A percentile compares a stretch with the other conserved stretches of the same genome.
phyloP scores from a whole-genome alignment of 1,140 invertebrate species.

The Goniozus legneri region DNA sequence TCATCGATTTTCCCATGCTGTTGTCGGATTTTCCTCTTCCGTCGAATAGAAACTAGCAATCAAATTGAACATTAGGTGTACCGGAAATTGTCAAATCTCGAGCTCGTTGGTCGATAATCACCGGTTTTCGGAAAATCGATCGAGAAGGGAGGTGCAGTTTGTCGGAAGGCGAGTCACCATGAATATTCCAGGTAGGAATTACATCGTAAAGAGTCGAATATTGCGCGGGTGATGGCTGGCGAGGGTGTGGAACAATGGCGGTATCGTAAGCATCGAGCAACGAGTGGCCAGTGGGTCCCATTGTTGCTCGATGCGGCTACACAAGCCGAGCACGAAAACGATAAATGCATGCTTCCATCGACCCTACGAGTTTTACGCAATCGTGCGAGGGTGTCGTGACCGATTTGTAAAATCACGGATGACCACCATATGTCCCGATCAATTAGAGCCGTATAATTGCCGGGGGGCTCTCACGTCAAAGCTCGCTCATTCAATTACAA shows the following conservation, averaged over 20 bases:
- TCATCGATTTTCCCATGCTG: neutral
- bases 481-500: too few species aligned
- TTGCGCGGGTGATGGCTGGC: slow-evolving; percentile 26
- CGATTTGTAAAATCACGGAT: slow-evolving; percentile 32
- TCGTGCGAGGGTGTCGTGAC: slow-evolving; percentile 20
- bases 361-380: too few species aligned
- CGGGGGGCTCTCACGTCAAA: too few species aligned
- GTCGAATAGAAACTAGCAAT: neutral
- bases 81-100: too few species aligned
- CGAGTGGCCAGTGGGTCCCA: slow-evolving; percentile 21
- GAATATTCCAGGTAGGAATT: slow-evolving; percentile 36
- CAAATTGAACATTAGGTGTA: too few species aligned
- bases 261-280: slow-evolving; percentile 19
- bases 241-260: too few species aligned
- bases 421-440: slow-evolving; percentile 42
- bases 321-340: too few species aligned
- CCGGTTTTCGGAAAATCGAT: too few species aligned
- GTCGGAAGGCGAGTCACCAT: too few species aligned
- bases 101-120: too few species aligned
- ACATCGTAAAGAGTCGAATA: slow-evolving; percentile 33
- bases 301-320: slow-evolving; percentile 33
- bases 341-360: too few species aligned
- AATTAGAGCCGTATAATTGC: slow-evolving; percentile 19
- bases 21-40: neutral
- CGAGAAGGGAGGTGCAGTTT: too few species aligned